A percentile compares a stretch with the other conserved stretches of the same genome.
These are phyloP conservation scores for Aplodontia rufa DNA, from an alignment of 2,113 vertebrate genomes.

Conservation along the genomic window DNA sequence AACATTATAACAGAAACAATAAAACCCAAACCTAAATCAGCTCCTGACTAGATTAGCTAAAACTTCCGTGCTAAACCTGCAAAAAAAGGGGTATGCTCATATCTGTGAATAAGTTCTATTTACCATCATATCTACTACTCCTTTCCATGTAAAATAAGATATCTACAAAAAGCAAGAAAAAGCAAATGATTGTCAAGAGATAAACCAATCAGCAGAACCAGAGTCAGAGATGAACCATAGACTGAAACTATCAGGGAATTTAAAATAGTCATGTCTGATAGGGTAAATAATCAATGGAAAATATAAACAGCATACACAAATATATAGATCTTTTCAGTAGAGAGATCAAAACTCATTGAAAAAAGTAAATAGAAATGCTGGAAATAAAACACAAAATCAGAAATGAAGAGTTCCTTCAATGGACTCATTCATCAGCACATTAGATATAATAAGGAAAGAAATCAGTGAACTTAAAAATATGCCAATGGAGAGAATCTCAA, in stretches of 20 bases:
- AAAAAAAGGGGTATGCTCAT: neutral
- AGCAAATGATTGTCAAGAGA: neutral
- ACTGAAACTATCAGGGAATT: neutral
- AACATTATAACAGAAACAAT: conserved; percentile 8
- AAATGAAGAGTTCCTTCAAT: conserved; percentile 7
- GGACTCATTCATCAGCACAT: neutral
- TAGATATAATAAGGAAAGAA: conserved; percentile 12
- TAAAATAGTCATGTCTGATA: neutral
- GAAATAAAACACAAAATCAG: neutral
- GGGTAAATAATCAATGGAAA: neutral
- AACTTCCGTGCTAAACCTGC: neutral
- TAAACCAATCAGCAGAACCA: conserved; percentile 21
- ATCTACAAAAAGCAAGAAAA: neutral
- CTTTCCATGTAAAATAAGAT: neutral
- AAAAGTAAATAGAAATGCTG: neutral
- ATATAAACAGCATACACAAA: neutral
- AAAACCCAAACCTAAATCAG: conserved; percentile 2
- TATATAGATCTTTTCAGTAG: neutral
- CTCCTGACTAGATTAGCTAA: neutral
- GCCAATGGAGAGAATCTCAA: neutral
- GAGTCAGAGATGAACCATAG: neutral
- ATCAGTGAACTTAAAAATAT: neutral
- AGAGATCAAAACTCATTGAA: neutral
- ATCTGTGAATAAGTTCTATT: neutral
- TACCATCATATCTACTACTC: neutral